phyloP scores from a whole-genome alignment of 2,113 vertebrate species.

The Cryptomyrus ogoouensis region DNA sequence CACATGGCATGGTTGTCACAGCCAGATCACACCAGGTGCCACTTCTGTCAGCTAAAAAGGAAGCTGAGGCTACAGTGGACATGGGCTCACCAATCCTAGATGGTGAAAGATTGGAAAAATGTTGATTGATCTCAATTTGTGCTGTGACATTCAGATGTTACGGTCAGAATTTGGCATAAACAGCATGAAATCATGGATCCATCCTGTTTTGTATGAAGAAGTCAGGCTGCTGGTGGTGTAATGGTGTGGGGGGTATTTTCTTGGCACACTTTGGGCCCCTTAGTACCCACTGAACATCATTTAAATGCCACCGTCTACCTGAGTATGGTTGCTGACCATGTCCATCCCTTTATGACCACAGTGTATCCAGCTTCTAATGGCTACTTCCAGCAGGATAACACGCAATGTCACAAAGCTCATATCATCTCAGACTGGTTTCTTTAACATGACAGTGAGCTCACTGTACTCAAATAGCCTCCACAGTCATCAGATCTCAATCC shows the following conservation, averaged over 20 bases:
- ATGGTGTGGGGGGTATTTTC: no score
- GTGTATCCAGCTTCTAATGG: neutral
- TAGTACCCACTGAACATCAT: no score
- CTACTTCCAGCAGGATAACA: neutral
- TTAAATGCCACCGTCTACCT: neutral
- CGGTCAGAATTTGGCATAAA: neutral
- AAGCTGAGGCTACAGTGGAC: neutral
- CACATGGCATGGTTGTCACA: neutral
- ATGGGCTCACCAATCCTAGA: neutral
- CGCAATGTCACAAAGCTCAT: neutral
- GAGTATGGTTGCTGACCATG: neutral
- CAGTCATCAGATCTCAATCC: neutral
- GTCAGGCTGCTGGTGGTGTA: neutral
- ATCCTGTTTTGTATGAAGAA: neutral
- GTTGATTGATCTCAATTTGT: neutral
- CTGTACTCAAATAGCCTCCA: neutral
- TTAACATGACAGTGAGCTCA: neutral
- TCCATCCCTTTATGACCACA: neutral
- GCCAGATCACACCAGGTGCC: neutral
- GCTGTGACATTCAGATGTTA: neutral
- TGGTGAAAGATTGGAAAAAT: neutral
- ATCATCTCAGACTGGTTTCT: neutral
- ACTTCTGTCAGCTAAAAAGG: neutral
- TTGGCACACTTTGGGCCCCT: no score
- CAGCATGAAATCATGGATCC: neutral